phyloP scores from a whole-genome alignment of 1,140 invertebrate species.

The Drosophila mayri region DNA sequence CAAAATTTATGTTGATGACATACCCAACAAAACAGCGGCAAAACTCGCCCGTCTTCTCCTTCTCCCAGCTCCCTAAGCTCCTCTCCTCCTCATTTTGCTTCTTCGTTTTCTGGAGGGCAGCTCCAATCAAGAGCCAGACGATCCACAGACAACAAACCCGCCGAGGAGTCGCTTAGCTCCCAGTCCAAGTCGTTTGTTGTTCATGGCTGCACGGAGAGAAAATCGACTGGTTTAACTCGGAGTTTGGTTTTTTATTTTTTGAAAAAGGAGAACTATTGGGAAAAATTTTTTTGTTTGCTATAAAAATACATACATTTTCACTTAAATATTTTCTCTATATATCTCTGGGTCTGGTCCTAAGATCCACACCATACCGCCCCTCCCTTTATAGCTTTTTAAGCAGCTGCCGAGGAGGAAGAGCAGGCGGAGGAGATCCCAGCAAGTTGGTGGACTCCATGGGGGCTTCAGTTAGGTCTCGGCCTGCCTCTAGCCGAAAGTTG shows the following conservation, averaged over 20 bases:
- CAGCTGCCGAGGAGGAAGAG: constrained; percentile 14
- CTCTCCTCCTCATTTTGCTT: constrained; percentile 4
- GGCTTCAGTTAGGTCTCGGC: constrained; percentile 19
- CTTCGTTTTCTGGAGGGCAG: constrained; percentile 44
- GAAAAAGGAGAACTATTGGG: too few relatives aligned
- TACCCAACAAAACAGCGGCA: constrained; percentile 49
- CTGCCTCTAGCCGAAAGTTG: constrained; percentile 82
- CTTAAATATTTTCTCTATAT: neutral
- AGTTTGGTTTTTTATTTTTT: too few relatives aligned
- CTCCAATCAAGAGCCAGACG: constrained; percentile 72
- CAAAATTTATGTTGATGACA: constrained; percentile 83
- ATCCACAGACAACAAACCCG: constrained; percentile 54
- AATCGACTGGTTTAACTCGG: neutral
- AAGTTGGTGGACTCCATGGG: constrained; percentile 31
- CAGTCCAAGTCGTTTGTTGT: constrained; percentile 20
- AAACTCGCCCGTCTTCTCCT: constrained; percentile 19
- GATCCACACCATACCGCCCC: constrained; percentile 23
- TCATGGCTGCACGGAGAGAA: constrained; percentile 2
- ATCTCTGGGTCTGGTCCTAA: constrained; percentile 30
- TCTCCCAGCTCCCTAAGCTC: constrained; percentile 17
- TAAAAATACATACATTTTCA: too few relatives aligned
- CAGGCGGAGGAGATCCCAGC: constrained; percentile 1
- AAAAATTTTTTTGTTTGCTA: too few relatives aligned
- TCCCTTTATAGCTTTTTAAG: constrained; percentile 19
- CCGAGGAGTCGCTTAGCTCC: constrained; percentile 23